Base-by-base conservation (phyloP, 2,888 invertebrate species). In the Epinotia nisella region DNA sequence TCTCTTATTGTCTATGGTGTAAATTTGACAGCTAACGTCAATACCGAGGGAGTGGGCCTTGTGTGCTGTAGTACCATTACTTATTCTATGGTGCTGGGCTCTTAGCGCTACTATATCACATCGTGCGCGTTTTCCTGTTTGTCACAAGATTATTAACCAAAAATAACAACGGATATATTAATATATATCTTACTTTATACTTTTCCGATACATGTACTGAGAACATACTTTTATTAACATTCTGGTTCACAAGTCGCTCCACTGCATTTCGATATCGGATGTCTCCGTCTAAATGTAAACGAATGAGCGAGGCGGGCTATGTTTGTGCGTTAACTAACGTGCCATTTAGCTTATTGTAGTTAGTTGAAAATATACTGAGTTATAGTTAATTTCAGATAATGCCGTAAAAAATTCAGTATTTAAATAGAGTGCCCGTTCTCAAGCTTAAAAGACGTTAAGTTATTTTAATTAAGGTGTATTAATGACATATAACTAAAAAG, bases 351-450 rank as follows among this genome's bases (percentile, higher is more conserved):
- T 73, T 73, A 67, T 45, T 56, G 73, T 73, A 73, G 69, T 73
- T 73, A 73, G 73, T 69, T 29, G 3, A 91, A 91, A 92, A 90
- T 86, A 81, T 89, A 90, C 85, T 83, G 84, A 90, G 90, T 82
- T 86, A 85, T 90, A 86, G 68, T 62, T 73, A 59, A 51, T 62
- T 73, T 68, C n/a, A 58, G 64, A 58, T 68, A 67, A 67, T 17
- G 55, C 71, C 19, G 41, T 71, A 67, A 67, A 71, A 56, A 55
- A 55, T 60, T 55, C n/a, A n/a, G 24, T 24, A 45, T 24, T 24
- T 9, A 35, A 35, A 1, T 35, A 35, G 35, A 35, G 35, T 35
- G 9, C 35, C 9, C 9, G 1, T 29, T 35, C 35, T 35, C 35
- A 35, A 35, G 35, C 35, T 35, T 35, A 35, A 35, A 35, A 35